Evolutionary conservation across 2,113 vertebrate genomes (phyloP).

Genomic region (Planiliza haematocheilus): DNA sequence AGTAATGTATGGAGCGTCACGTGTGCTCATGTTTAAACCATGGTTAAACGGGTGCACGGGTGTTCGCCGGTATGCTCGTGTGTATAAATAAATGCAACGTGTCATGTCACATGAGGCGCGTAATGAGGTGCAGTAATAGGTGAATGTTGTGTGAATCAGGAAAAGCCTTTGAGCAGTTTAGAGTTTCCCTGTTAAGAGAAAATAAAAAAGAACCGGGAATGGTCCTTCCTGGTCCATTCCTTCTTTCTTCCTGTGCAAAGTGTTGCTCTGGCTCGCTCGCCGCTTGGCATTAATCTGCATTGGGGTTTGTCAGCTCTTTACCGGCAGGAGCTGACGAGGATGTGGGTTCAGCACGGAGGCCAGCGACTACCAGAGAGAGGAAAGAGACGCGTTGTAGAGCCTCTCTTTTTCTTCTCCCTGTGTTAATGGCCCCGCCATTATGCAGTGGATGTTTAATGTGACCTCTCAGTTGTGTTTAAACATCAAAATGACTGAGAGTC

Average conservation of each 20-base stretch:
- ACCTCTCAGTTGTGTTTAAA: too few relatives aligned
- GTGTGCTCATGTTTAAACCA: conserved; percentile 37
- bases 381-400: neutral
- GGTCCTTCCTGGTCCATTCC: too few relatives aligned
- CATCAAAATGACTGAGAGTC: too few relatives aligned
- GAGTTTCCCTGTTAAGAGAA: neutral
- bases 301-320: conserved; percentile 45
- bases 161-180: neutral
- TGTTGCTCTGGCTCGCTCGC: conserved; percentile 3
- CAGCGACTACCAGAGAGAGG: neutral
- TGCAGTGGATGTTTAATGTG: neutral
- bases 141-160: conserved; percentile 4
- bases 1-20: conserved; percentile 7
- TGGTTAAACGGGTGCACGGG: conserved; percentile 3
- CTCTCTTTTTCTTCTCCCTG: neutral
- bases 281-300: conserved; percentile 20
- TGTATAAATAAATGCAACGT: neutral
- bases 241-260: conserved; percentile 33
- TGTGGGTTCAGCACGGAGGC: conserved; percentile 44
- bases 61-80: conserved; percentile 1
- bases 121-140: conserved; percentile 32
- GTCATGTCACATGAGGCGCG: neutral
- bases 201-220: neutral
- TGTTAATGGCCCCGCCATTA: neutral
- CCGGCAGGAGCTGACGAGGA: conserved; percentile 20